Conservation (phyloP, 2,113 vertebrate genomes). For the Micronycteris hirsuta region DNA sequence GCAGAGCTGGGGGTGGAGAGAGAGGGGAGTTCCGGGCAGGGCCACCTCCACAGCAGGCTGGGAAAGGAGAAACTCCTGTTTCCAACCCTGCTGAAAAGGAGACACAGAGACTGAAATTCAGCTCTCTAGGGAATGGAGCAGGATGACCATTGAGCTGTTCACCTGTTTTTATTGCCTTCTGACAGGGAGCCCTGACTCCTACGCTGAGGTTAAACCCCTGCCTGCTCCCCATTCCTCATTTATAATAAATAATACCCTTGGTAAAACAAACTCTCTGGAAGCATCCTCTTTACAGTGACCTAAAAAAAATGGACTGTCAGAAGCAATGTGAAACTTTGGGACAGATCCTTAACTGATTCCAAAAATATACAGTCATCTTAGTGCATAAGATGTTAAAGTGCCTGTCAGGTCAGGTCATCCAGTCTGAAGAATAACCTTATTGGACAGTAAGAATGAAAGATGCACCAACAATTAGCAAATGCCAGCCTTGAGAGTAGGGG, state of each 20-base stretch:
- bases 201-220: background rate
- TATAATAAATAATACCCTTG: background rate
- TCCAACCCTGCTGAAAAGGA: background rate
- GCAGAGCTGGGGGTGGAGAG: background rate
- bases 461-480: background rate
- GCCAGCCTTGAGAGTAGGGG: background rate
- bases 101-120: background rate
- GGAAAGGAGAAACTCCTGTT: background rate
- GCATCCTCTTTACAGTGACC: background rate
- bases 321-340: background rate
- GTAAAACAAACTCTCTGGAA: background rate
- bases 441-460: background rate
- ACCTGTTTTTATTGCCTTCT: background rate
- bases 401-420: too few relatives aligned
- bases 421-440: background rate
- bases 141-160: background rate
- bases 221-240: background rate
- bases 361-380: background rate
- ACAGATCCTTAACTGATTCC: background rate
- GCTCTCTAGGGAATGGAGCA: background rate
- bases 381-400: background rate
- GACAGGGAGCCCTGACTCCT: background rate
- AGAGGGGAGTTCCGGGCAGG: background rate
- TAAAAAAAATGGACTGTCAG: background rate
- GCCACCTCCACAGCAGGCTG: background rate